Percentiles rank a stretch among this genome's conserved stretches.
These are phyloP conservation scores for Lordiphosa fenestrarum DNA, from an alignment of 2,888 invertebrate species.

Conservation along the genomic window DNA sequence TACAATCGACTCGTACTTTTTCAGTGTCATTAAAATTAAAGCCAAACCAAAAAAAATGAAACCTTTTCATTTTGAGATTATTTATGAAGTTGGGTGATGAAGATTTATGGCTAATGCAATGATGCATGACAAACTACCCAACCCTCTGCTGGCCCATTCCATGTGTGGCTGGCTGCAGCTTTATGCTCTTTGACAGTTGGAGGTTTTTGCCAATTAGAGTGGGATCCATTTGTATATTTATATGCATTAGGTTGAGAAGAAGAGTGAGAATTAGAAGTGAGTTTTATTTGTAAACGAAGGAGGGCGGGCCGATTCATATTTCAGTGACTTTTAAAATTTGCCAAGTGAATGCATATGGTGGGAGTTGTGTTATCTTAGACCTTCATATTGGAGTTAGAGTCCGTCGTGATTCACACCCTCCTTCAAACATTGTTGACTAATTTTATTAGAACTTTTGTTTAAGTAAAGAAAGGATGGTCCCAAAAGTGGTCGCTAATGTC, in stretches of 20 bases:
- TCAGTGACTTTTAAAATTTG: no score
- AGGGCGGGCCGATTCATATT: no score
- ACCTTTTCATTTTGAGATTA: slow-evolving; percentile 19
- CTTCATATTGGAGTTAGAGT: no score
- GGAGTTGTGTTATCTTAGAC: no score
- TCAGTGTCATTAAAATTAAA: slow-evolving; percentile 45
- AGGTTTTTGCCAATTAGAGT: slow-evolving; percentile 2
- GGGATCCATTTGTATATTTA: not conserved
- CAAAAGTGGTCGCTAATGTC: no score
- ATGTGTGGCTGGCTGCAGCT: not conserved
- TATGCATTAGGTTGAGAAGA: not conserved
- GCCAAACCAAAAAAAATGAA: slow-evolving; percentile 23
- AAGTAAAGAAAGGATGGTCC: no score
- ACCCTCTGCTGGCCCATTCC: not conserved
- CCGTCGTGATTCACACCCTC: no score
- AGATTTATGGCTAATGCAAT: slow-evolving; percentile 57
- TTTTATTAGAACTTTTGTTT: no score
- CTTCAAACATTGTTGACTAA: no score
- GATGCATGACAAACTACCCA: slow-evolving; percentile 33
- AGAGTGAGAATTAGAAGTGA: not conserved
- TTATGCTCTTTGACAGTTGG: not conserved
- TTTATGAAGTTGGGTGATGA: slow-evolving; percentile 45
- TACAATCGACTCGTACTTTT: not conserved
- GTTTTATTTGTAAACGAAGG: no score
- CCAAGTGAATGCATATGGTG: no score